A percentile compares a stretch with the other conserved stretches of the same genome.
Evolutionary conservation across 2,888 invertebrate genomes (phyloP).

Genomic region (Rotaria sp.): DNA sequence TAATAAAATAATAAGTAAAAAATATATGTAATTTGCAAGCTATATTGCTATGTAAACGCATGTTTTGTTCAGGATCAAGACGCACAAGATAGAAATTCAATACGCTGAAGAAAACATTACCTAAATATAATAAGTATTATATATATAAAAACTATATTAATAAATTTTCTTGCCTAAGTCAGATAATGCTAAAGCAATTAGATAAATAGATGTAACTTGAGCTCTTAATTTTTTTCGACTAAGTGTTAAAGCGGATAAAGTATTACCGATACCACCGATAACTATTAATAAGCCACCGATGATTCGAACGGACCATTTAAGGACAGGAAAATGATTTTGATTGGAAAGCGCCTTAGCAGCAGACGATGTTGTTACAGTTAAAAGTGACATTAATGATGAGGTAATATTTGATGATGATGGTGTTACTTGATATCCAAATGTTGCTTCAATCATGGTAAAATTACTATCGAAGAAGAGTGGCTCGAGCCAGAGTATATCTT

Average conservation of each 20-base stretch:
- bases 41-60: neutral
- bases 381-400: neutral
- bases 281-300: neutral
- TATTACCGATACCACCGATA: constrained; percentile 6
- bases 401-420: neutral
- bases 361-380: neutral
- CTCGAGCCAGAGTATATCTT: constrained; percentile 10
- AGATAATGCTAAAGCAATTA: constrained; percentile 5
- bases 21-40: neutral
- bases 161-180: neutral
- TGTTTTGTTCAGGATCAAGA: neutral
- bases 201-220: neutral
- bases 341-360: neutral
- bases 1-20: neutral
- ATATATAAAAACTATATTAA: neutral
- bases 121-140: neutral
- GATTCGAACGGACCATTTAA: neutral
- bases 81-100: neutral
- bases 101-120: constrained; percentile 7
- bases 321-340: neutral
- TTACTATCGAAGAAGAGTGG: neutral
- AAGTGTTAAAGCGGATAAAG: neutral
- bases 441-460: neutral
- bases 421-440: neutral
- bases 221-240: constrained; percentile 10